phyloP scores from a whole-genome alignment of 2,113 vertebrate genomes.

The Thymallus thymallus region DNA sequence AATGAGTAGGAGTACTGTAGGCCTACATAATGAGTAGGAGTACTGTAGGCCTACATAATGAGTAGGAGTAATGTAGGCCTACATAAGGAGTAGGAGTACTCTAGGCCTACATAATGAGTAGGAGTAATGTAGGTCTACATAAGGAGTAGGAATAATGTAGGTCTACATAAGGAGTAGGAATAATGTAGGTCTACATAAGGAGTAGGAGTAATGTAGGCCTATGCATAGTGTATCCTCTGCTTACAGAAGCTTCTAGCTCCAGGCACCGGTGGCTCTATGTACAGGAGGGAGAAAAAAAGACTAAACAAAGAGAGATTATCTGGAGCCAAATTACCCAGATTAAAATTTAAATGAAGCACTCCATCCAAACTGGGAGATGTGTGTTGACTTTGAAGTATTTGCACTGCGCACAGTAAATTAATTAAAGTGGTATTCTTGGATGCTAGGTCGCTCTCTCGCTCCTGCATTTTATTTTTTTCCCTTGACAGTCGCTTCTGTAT shows the following conservation, averaged over 20 bases:
- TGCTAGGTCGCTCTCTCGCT: not conserved
- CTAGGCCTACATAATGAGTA: not conserved
- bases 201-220: not conserved
- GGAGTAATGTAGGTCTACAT: not conserved
- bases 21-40: not conserved
- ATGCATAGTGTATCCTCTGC: not conserved
- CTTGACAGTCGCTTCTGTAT: not conserved
- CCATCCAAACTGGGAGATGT: not conserved
- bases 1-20: not conserved
- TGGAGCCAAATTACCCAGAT: constrained; percentile 25
- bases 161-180: not conserved
- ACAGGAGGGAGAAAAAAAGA: not conserved
- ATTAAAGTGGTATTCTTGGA: constrained; percentile 15
- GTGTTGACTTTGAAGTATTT: constrained; percentile 11
- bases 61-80: not conserved
- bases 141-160: not conserved
- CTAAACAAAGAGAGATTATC: constrained; percentile 12
- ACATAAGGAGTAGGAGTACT: not conserved
- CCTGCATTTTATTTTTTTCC: not conserved
- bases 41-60: too few species aligned
- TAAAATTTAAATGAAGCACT: constrained; percentile 22
- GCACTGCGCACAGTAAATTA: constrained; percentile 21
- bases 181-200: not conserved
- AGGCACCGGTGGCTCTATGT: not conserved
- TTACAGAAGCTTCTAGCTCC: not conserved